Evolutionary conservation across 2,888 invertebrate species (phyloP).

Genomic region (Thecocarcelia acutangulata): DNA sequence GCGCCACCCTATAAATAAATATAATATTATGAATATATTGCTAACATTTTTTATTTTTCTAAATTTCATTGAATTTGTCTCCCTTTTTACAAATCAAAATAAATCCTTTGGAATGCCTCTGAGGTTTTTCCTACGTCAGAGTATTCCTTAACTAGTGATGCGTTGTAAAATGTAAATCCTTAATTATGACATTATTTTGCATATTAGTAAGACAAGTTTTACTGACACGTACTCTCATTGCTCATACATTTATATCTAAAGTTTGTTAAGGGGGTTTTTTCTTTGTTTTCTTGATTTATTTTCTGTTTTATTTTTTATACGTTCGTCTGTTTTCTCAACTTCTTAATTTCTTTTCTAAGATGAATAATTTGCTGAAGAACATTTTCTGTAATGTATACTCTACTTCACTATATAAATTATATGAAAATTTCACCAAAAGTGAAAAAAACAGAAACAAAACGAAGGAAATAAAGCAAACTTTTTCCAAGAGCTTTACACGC

Average conservation of each 20-base stretch:
- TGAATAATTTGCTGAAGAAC: constrained; percentile 67
- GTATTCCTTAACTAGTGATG: constrained; percentile 51
- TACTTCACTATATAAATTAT: constrained; percentile 57
- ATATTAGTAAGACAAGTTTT: constrained; percentile 74
- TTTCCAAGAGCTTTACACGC: constrained; percentile 5
- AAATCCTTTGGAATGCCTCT: too few relatives aligned
- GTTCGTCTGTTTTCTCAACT: constrained; percentile 28
- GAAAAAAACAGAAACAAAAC: background rate
- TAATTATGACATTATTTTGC: constrained; percentile 80
- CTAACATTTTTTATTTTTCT: background rate
- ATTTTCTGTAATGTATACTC: constrained; percentile 62
- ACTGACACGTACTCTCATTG: constrained; percentile 64
- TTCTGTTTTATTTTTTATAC: background rate
- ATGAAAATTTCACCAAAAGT: constrained; percentile 18
- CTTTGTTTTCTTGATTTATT: constrained; percentile 15
- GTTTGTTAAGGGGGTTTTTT: constrained; percentile 55
- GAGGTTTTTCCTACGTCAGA: background rate
- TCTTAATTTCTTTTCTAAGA: constrained; percentile 62
- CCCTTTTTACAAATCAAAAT: background rate
- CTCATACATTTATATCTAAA: constrained; percentile 63
- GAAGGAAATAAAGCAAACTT: constrained; percentile 30
- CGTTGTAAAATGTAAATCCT: constrained; percentile 74
- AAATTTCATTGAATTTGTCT: background rate
- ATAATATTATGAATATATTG: too few relatives aligned
- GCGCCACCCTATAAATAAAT: too few relatives aligned